These are phyloP conservation scores for Caenorhabditis uteleia DNA, from an alignment of 2,888 invertebrate genomes.

Conservation along the genomic window DNA sequence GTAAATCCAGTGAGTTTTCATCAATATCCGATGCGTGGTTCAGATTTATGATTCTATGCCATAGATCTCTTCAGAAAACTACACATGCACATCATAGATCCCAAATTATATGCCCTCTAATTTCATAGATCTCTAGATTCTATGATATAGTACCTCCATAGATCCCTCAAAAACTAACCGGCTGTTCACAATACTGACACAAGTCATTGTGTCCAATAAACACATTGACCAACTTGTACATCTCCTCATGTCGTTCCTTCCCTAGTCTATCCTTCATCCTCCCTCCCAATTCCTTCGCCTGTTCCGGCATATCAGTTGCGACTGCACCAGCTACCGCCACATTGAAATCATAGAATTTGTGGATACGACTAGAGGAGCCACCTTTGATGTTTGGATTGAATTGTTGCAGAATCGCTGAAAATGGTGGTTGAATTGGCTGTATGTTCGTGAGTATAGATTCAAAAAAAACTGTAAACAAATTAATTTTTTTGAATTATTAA, in stretches of 20 bases:
- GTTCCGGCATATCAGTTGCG: constrained; percentile 5
- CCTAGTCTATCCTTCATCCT: constrained; percentile 6
- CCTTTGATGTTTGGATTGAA: constrained; percentile 26
- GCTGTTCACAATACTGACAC: constrained; percentile 33
- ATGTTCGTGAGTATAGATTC: no score
- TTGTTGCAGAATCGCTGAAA: constrained; percentile 36
- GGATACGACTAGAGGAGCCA: constrained; percentile 12
- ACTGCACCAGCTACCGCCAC: constrained; percentile 19
- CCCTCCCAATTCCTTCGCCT: constrained; percentile 10
- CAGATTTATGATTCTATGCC: no score
- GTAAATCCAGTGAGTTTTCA: no score
- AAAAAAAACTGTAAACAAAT: neutral
- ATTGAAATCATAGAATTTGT: constrained; percentile 32
- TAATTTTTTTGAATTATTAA: no score
- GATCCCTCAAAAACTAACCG: constrained; percentile 14
- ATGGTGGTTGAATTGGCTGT: no score
- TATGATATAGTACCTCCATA: neutral
- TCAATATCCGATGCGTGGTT: no score
- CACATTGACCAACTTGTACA: constrained; percentile 45
- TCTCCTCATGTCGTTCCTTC: constrained; percentile 1
- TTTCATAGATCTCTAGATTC: neutral
- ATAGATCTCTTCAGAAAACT: no score
- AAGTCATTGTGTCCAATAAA: constrained; percentile 49
- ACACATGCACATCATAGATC: no score
- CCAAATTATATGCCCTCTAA: no score